These are phyloP conservation scores for Prunella fulvescens DNA, from an alignment of 2,113 vertebrate species.

Conservation along the genomic window DNA sequence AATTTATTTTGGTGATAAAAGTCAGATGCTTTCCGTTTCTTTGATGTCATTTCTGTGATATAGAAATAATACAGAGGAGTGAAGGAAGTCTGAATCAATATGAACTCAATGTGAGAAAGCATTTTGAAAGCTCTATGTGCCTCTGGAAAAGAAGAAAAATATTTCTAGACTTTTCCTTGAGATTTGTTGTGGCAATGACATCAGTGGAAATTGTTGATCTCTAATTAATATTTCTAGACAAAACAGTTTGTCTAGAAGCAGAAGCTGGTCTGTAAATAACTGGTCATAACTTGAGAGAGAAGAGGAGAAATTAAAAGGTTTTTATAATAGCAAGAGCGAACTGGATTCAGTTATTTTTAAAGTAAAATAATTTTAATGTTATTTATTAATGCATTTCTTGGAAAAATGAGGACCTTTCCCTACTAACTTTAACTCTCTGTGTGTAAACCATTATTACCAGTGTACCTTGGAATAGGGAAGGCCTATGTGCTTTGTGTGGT, in stretches of 20 bases:
- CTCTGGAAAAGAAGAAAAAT: neutral
- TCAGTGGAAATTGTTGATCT: neutral
- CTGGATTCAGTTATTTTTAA: neutral
- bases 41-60: slow-evolving; percentile 4
- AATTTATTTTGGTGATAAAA: slow-evolving; percentile 37
- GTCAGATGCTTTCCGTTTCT: neutral
- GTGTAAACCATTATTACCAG: neutral
- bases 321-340: neutral
- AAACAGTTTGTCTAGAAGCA: neutral
- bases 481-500: neutral
- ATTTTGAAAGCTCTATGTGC: neutral
- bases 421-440: neutral
- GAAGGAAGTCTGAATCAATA: neutral
- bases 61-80: neutral
- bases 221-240: slow-evolving; percentile 2
- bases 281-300: neutral
- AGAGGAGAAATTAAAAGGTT: neutral
- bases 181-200: neutral
- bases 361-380: neutral
- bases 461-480: neutral
- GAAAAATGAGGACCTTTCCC: neutral
- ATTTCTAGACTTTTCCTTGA: neutral
- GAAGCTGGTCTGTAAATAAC: neutral
- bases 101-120: neutral
- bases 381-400: neutral